Evolutionary conservation across 2,113 vertebrate genomes (phyloP), one percentile per base, ranked within the genome.

Genomic region (Prietella phreatophila): DNA sequence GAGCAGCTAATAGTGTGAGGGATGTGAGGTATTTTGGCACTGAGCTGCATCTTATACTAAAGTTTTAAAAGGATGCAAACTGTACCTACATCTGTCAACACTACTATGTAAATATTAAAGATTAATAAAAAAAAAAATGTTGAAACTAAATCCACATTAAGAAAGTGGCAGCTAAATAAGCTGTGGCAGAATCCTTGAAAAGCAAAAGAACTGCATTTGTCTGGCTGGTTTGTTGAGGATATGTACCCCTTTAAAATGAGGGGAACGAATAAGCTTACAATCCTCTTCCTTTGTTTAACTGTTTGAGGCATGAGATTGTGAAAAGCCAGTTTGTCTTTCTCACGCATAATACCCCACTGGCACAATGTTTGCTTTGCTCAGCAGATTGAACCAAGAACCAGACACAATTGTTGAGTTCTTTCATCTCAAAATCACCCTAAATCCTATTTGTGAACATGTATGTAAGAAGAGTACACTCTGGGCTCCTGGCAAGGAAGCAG

Each of bases 321-420:
- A 85, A 84, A 85, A 85, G 87, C 82, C 58, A 88, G 88, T 90
- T 90, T 89, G 88, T 89, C 85, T 89, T 90, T 90, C 90, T 89
- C 88, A 87, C 85, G 79, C 88, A 83, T 79, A 39, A 82, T 67
- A 61, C 76, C 20, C 53, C 60, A 83, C 81, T 88, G 65, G 79
- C 53, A 83, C 78, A 84, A 79, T 88, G 87, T 90, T 86, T 82
- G 83, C 36, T 33, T 79, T 84, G 55, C 85, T 87, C 85, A 83
- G 71, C 88, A 79, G 81, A 88, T 36, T 86, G 79, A 84, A 86
- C 53, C 47, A 73, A 50, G 69, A 82, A 61, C 81, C 82, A 88
- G 69, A 50, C 86, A 83, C 82, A 53, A 78, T 79, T 88, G 73
- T 58, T 55, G 60, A 80, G 75, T 58, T 69, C 82, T 84, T 85